A percentile compares a stretch with the other conserved stretches of the same genome.
Conservation (phyloP, 1,140 invertebrate species). For the Lepidurus couesii region DNA sequence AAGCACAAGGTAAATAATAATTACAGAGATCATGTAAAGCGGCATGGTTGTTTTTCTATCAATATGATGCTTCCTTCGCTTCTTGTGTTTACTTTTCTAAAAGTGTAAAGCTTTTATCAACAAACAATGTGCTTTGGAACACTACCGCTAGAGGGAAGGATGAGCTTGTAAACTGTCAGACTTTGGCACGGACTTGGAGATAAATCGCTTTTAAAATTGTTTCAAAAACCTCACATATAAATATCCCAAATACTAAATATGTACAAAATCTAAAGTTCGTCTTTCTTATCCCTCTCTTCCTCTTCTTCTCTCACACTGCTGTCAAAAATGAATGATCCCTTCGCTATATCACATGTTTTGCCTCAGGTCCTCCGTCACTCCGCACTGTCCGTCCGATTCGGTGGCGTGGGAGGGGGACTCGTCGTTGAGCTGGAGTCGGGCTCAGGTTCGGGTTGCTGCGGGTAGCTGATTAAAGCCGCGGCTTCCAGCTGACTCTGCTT, state of each 20-base stretch:
- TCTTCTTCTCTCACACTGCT: not conserved
- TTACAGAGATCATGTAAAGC: constrained; percentile 11
- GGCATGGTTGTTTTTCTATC: not conserved
- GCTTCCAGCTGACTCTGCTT: constrained; percentile 34
- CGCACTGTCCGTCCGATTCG: constrained; percentile 7
- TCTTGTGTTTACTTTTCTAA: not conserved
- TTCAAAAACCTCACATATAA: not conserved
- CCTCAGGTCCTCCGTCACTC: not conserved
- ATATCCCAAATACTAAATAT: constrained; percentile 7
- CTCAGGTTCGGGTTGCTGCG: constrained; percentile 24
- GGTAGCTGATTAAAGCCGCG: constrained; percentile 32
- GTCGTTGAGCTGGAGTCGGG: not conserved
- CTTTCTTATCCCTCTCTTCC: not conserved
- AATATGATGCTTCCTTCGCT: not conserved
- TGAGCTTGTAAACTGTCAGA: not conserved
- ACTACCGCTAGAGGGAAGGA: not conserved
- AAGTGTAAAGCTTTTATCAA: not conserved
- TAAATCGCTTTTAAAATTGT: not conserved
- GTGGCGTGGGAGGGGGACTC: not conserved
- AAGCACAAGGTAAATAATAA: not conserved
- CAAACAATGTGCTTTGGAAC: constrained; percentile 10
- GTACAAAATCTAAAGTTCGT: not conserved
- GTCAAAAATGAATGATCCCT: constrained; percentile 1
- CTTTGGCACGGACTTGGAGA: constrained; percentile 3
- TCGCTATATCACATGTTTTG: constrained; percentile 1